Evolutionary conservation across 2,113 vertebrate species (phyloP).

Genomic region (Phyllostomus discolor): DNA sequence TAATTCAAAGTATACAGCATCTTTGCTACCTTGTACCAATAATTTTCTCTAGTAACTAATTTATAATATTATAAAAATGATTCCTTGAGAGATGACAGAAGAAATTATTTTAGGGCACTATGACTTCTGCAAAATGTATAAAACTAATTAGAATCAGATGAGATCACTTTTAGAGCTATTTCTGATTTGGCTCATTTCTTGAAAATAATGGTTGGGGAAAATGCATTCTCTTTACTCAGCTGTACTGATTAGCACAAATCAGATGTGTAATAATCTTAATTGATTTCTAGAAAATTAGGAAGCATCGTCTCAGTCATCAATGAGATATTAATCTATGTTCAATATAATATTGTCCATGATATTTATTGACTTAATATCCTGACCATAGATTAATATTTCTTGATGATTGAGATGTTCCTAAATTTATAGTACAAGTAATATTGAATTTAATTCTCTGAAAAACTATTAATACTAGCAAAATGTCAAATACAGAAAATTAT

Average conservation of each 20-base stretch:
- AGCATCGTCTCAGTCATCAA: not conserved
- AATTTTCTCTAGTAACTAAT: not conserved
- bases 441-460: constrained; percentile 1
- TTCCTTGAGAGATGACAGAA: not conserved
- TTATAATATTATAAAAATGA: constrained; percentile 13
- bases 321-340: not conserved
- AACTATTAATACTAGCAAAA: constrained; percentile 5
- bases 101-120: constrained; percentile 6
- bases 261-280: constrained; percentile 2
- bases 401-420: constrained; percentile 18
- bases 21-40: constrained; percentile 18
- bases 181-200: constrained; percentile 31
- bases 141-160: constrained; percentile 10
- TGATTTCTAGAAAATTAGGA: not conserved
- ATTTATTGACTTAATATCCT: not conserved
- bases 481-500: not conserved
- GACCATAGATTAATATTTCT: constrained; percentile 5
- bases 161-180: constrained; percentile 24
- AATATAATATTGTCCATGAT: not conserved
- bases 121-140: constrained; percentile 5
- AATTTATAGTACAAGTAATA: constrained; percentile 13
- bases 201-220: not conserved
- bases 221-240: not conserved
- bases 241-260: not conserved
- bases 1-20: constrained; percentile 19